Conservation (phyloP, 2,113 vertebrate genomes). For the Athene cunicularia region DNA sequence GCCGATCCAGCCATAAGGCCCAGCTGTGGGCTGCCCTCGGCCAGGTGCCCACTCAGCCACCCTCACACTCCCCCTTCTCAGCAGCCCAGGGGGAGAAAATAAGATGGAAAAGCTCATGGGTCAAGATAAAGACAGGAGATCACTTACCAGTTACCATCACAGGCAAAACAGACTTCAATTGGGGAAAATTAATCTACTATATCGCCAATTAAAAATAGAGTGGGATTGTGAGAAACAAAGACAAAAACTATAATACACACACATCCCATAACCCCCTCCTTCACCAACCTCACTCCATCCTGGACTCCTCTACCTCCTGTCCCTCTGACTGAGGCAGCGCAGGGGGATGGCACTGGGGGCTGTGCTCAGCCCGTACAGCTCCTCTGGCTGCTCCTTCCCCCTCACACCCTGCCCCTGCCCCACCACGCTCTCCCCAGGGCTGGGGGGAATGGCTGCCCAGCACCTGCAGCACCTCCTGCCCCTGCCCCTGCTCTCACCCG, state of each 20-base stretch:
- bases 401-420: background rate
- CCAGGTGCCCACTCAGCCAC: background rate
- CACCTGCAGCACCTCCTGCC: too few relatives aligned
- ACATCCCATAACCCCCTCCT: background rate
- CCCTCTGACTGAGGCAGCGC: too few relatives aligned
- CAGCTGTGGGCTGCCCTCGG: background rate
- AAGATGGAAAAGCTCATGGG: background rate
- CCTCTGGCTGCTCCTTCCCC: too few relatives aligned
- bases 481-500: too few relatives aligned
- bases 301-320: fast-evolving
- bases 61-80: fast-evolving
- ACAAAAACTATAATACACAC: background rate
- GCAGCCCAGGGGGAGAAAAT: background rate
- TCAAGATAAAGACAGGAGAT: background rate
- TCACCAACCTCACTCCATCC: background rate
- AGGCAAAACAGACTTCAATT: background rate
- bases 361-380: background rate
- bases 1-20: background rate
- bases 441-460: fast-evolving
- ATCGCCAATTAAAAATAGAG: background rate
- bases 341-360: fast-evolving
- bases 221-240: background rate
- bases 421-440: fast-evolving
- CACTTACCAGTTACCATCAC: background rate
- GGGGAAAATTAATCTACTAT: background rate